Evolutionary conservation across 2,113 vertebrate genomes (phyloP).

Genomic region (Gopherus flavomarginatus): DNA sequence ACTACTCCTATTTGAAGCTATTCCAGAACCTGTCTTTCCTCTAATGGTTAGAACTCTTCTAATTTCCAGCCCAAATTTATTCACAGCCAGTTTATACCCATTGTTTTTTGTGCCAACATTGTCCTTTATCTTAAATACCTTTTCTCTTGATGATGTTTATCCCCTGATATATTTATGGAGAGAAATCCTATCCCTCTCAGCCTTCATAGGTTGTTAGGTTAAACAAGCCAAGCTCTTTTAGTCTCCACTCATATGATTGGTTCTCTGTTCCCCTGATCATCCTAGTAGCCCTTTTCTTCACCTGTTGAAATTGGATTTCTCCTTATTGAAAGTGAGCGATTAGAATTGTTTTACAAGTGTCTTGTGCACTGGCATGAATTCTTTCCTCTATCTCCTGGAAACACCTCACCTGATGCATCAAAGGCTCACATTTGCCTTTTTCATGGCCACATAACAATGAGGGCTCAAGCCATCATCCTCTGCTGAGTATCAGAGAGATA

Average conservation of each 20-base stretch:
- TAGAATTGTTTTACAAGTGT: not conserved
- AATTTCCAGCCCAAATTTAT: not conserved
- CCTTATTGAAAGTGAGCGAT: not conserved
- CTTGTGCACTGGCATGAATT: fast-evolving
- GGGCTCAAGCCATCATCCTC: not conserved
- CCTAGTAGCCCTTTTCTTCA: not conserved
- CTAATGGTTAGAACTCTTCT: not conserved
- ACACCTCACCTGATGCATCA: not conserved
- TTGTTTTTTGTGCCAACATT: not conserved
- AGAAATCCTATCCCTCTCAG: too few relatives aligned
- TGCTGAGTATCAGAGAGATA: not conserved
- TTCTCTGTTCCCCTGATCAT: not conserved
- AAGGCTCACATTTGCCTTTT: not conserved
- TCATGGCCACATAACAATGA: not conserved
- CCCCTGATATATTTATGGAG: not conserved
- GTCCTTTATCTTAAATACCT: not conserved
- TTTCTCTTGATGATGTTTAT: not conserved
- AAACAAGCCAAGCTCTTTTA: not conserved
- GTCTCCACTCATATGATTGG: not conserved
- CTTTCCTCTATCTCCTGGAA: not conserved
- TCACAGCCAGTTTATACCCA: not conserved
- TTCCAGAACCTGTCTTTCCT: not conserved
- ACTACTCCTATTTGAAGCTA: not conserved
- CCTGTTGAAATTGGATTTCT: not conserved
- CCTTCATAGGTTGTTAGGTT: not conserved